These are phyloP conservation scores for Cyprinodon variegatus DNA, from an alignment of 2,113 vertebrate genomes.

Conservation along the genomic window DNA sequence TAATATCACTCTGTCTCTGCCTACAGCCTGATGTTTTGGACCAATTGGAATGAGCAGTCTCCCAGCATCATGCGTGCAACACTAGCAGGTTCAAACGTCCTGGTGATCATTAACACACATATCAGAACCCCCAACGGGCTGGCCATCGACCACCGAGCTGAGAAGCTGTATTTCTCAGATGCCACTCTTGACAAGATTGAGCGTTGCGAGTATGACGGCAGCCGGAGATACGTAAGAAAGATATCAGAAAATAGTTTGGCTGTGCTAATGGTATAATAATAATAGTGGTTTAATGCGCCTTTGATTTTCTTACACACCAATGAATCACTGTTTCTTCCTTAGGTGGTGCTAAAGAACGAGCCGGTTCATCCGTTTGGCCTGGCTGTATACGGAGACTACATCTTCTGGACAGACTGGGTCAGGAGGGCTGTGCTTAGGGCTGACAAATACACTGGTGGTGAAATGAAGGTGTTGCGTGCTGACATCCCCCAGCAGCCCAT, in stretches of 20 bases:
- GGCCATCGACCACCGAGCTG: slow-evolving; percentile 94
- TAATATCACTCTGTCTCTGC: not conserved
- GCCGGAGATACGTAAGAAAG: slow-evolving; percentile 88
- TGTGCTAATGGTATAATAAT: not conserved
- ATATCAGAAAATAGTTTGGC: not conserved
- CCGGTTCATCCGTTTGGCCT: slow-evolving; percentile 96
- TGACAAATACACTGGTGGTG: slow-evolving; percentile 92
- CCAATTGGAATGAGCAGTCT: slow-evolving; percentile 98
- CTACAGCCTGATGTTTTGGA: slow-evolving; percentile 89
- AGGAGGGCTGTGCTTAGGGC: slow-evolving; percentile 93
- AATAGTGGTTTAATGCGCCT: not conserved
- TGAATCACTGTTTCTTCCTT: slow-evolving; percentile 19
- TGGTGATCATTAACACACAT: slow-evolving; percentile 93
- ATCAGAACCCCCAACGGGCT: slow-evolving; percentile 95
- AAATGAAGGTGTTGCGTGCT: slow-evolving; percentile 93
- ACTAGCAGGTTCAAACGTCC: slow-evolving; percentile 87
- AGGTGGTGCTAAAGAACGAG: slow-evolving; percentile 96
- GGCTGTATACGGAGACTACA: slow-evolving; percentile 93
- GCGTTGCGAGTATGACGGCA: slow-evolving; percentile 95
- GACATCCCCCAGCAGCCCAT: slow-evolving; percentile 99
- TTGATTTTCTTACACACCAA: slow-evolving; percentile 2
- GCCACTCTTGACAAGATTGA: slow-evolving; percentile 98
- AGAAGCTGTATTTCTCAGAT: slow-evolving; percentile 97
- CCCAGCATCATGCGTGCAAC: slow-evolving; percentile 98
- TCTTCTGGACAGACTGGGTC: slow-evolving; percentile 99